Base-by-base conservation (phyloP, 2,888 invertebrate genomes). In the Clostera curtula region DNA sequence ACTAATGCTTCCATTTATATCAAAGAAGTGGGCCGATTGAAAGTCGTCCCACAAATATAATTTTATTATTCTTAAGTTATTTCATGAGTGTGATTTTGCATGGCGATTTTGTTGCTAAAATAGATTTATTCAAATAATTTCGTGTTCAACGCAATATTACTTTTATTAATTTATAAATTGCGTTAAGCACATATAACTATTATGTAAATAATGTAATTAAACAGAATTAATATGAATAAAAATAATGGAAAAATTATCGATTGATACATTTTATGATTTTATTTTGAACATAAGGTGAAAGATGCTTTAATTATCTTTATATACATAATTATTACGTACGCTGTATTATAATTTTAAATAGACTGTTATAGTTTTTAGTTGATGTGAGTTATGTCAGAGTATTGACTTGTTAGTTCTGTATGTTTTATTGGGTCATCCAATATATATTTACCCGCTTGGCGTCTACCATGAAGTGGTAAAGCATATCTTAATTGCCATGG, bases 311-410 rank as follows among this genome's bases (percentile, higher is more conserved):
- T 82, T 83, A 82, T 80, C 76, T 74, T 51, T 75, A 73, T 73
- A 77, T 68, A 61, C 48, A 68, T 73, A 66, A 65, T 72, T 69
- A 71, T 75, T 74, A 69, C 63, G 71, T 73, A 74, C 70, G 70
- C 68, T 75, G 76, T 83, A 82, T 74, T 77, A 79, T 80, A 76
- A 77, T 80, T 83, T 74, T 75, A 71, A 75, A 83, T 76, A 80
- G 83, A 83, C 83, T 83, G 83, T 83, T 83, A 83, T 82, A 83
- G 75, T 71, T 79, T n/a, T 80, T 77, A 82, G 72, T 76, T 76
- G 67, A 61, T 54, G 55, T 62, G 60, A 47, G 71, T 73, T 67
- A 10, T 57, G 56, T 58, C 55, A 58, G 60, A 66, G 61, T 54
- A 52, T 46, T 45, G 56, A 44, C 30, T 56, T 46, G 57, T 59